phyloP scores from a whole-genome alignment of 92 coral and sea anemone species.

The Metridium senile region DNA sequence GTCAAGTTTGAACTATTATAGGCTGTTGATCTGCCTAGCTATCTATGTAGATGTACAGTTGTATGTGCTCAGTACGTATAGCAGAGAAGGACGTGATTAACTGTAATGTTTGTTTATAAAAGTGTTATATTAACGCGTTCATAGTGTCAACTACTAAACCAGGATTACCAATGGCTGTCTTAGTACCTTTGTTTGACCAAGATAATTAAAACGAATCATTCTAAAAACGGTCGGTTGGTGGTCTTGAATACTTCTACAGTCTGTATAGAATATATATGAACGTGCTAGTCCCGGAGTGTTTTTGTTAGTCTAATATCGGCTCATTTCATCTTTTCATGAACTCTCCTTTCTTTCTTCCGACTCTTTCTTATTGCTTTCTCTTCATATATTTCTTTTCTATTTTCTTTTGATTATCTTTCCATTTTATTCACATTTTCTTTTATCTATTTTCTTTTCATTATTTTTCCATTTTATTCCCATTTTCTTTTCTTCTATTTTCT shows the following conservation, averaged over 20 bases:
- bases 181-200: not conserved
- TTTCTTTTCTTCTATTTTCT: too few species aligned
- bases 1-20: not conserved
- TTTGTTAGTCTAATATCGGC: not conserved
- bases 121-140: not conserved
- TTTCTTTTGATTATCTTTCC: too few species aligned
- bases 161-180: not conserved
- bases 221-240: not conserved
- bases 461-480: too few species aligned
- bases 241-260: too few species aligned
- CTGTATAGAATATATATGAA: not conserved
- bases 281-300: not conserved
- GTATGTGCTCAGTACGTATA: not conserved
- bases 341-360: not conserved
- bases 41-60: not conserved
- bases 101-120: not conserved
- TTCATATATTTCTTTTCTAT: not conserved
- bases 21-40: not conserved
- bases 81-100: not conserved
- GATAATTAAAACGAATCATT: not conserved
- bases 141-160: not conserved
- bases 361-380: not conserved
- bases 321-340: not conserved
- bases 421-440: too few species aligned
- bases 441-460: too few species aligned